Conservation (phyloP, 2,797 vertebrate species). For the Momotus momota region DNA sequence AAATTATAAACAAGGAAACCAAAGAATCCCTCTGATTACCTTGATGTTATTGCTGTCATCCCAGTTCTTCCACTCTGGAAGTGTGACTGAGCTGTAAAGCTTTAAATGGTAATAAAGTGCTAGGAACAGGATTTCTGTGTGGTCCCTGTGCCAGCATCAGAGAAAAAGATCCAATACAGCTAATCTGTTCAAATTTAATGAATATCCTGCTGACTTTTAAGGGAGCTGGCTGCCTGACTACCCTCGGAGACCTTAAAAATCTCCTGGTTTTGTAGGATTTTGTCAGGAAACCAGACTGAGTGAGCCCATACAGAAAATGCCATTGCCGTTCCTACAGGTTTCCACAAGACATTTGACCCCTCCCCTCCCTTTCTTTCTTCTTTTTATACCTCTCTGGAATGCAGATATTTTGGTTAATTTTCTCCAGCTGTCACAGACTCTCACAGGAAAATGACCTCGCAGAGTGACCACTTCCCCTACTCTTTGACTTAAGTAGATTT, state of each 20-base stretch:
- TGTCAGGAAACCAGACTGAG: conserved; percentile 65
- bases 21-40: background rate
- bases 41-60: background rate
- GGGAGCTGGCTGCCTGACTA: conserved; percentile 38
- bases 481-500: conserved; percentile 42
- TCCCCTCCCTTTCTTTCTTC: conserved; percentile 29
- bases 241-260: conserved; percentile 42
- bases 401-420: conserved; percentile 78
- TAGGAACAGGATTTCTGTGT: conserved; percentile 48
- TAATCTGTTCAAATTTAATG: conserved; percentile 55
- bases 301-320: conserved; percentile 45
- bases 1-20: background rate
- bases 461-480: conserved; percentile 72
- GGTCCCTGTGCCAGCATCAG: conserved; percentile 40
- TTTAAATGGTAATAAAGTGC: conserved; percentile 36
- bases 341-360: conserved; percentile 69
- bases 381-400: conserved; percentile 77
- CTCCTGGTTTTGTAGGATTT: conserved; percentile 41
- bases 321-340: conserved; percentile 47
- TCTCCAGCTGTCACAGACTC: conserved; percentile 79
- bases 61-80: background rate
- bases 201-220: conserved; percentile 59
- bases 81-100: background rate
- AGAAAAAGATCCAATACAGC: conserved; percentile 44
- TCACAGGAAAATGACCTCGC: conserved; percentile 71